Evolutionary conservation across 2,888 invertebrate genomes (phyloP).

Genomic region (Eupithecia abbreviata): DNA sequence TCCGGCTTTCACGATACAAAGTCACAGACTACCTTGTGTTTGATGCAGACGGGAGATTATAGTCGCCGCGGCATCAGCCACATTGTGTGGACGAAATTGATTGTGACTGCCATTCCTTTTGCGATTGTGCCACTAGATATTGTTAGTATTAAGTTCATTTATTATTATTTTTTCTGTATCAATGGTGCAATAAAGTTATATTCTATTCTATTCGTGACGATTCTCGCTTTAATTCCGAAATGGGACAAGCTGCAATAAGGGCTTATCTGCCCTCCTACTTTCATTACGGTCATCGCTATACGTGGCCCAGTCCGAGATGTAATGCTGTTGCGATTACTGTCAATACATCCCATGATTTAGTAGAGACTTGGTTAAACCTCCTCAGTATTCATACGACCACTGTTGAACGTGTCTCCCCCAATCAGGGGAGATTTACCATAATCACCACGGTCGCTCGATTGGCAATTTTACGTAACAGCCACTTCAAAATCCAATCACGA

Average conservation of each 20-base stretch:
- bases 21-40: slow-evolving; percentile 21
- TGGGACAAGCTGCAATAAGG: not conserved
- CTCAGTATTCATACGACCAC: not conserved
- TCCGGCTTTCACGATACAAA: slow-evolving; percentile 18
- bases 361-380: not conserved
- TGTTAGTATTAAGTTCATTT: no score
- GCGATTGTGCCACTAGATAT: no score
- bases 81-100: no score
- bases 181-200: no score
- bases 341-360: no score
- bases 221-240: not conserved
- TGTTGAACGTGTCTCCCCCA: not conserved
- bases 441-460: not conserved
- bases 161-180: no score
- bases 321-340: no score
- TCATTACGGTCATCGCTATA: no score
- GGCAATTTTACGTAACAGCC: not conserved
- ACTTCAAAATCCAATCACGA: not conserved
- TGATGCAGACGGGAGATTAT: not conserved
- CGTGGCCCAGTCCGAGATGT: no score
- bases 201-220: no score
- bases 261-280: not conserved
- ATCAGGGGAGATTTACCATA: not conserved
- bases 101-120: no score
- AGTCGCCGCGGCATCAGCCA: not conserved